Evolutionary conservation across 2,113 vertebrate genomes (phyloP).

Genomic region (Felis catus): F.catus_Fca126_mat1.0 CM031418.1:70728001-70728500

Average conservation of each 20-base stretch:
- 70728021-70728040: background rate
- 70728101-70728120: conserved; percentile 1
- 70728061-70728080: background rate
- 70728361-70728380: conserved; percentile 68
- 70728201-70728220: conserved; percentile 8
- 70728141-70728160: conserved; percentile 30
- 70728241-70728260: conserved; percentile 28
- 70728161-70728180: conserved; percentile 62
- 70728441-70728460: background rate
- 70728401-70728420: conserved; percentile 50
- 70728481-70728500: background rate
- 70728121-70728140: background rate
- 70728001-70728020: background rate
- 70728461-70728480: background rate
- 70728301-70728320: conserved; percentile 55
- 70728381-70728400: conserved; percentile 42
- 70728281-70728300: conserved; percentile 55
- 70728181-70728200: conserved; percentile 49
- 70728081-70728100: background rate
- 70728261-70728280: conserved; percentile 53
- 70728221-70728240: conserved; percentile 48
- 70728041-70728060: background rate
- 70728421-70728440: conserved; percentile 37
- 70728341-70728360: conserved; percentile 29
- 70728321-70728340: conserved; percentile 52